phyloP scores from a whole-genome alignment of 2,888 invertebrate species.

The Catocala fraxini region DNA sequence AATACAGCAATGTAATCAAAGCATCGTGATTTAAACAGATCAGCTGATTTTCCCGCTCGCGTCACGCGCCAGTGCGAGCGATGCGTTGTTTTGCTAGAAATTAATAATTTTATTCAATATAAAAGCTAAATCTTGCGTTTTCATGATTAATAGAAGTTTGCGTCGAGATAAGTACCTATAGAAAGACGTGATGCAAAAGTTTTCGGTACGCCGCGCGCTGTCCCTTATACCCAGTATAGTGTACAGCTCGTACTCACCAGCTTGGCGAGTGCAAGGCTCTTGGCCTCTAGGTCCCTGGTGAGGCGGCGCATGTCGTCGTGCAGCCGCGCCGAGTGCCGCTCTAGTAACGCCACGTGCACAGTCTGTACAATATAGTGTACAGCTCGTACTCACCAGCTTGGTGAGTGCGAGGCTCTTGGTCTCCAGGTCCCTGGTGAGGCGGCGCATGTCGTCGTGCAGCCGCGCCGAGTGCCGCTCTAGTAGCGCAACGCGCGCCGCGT shows the following conservation, averaged over 20 bases:
- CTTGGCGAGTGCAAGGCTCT: constrained; percentile 49
- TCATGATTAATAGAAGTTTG: too few relatives aligned
- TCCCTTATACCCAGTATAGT: too few relatives aligned
- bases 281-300: constrained; percentile 67
- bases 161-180: too few relatives aligned
- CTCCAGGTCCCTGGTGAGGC: constrained; percentile 73
- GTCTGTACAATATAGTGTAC: constrained; percentile 58
- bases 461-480: constrained; percentile 77
- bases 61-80: too few relatives aligned
- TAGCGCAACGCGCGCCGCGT: constrained; percentile 75
- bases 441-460: constrained; percentile 79
- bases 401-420: constrained; percentile 47
- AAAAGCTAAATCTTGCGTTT: too few relatives aligned
- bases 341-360: constrained; percentile 75
- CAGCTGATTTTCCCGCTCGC: too few relatives aligned
- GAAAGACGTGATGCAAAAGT: too few relatives aligned
- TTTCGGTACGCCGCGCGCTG: too few relatives aligned
- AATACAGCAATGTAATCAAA: too few relatives aligned
- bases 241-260: constrained; percentile 57
- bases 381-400: constrained; percentile 59
- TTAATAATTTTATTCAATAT: too few relatives aligned
- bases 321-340: constrained; percentile 75
- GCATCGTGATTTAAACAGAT: too few relatives aligned
- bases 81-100: too few relatives aligned
- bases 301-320: constrained; percentile 80